Conservation (phyloP, 2,113 vertebrate genomes). For the Felis catus region DNA sequence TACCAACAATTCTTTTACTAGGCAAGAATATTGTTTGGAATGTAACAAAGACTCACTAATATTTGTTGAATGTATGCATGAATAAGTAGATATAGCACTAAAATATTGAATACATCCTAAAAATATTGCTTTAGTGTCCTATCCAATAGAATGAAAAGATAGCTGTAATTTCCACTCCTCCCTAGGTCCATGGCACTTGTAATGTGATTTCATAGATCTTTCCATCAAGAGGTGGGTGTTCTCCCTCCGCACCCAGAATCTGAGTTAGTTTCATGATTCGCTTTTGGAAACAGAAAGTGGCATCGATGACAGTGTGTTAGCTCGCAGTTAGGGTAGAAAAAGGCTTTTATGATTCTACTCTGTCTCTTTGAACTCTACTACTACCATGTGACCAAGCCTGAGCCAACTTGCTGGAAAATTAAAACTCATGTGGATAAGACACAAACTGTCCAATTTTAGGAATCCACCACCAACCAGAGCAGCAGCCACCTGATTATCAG, state of each 20-base stretch:
- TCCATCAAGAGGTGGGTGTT: neutral
- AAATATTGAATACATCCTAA: neutral
- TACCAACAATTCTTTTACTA: neutral
- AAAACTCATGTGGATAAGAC: neutral
- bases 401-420: neutral
- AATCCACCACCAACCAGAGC: neutral
- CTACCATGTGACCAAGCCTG: neutral
- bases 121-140: neutral
- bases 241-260: neutral
- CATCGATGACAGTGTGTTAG: neutral
- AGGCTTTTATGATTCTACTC: neutral
- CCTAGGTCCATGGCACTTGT: neutral
- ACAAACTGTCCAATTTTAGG: neutral
- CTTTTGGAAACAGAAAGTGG: neutral
- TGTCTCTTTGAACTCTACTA: neutral
- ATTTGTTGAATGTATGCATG: neutral
- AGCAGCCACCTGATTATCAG: neutral
- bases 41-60: neutral
- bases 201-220: neutral
- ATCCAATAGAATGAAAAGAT: neutral
- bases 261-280: neutral
- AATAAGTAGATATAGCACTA: neutral
- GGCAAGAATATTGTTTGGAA: neutral
- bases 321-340: neutral
- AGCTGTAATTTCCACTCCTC: accelerated